These are phyloP conservation scores for Zaprionus capensis DNA, from an alignment of 1,140 invertebrate genomes.

Conservation along the genomic window DNA sequence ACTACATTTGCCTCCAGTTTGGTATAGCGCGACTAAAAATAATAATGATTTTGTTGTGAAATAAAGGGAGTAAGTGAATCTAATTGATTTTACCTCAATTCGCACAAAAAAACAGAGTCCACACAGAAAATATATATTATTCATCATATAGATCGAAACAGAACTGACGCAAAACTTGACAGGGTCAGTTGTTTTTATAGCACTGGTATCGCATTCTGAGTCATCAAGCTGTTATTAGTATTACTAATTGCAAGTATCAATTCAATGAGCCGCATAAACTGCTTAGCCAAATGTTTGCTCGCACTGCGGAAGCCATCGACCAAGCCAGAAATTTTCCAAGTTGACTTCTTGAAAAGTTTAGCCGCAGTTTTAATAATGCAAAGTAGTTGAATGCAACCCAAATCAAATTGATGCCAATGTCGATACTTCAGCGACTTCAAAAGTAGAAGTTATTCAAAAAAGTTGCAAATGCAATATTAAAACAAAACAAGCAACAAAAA, in stretches of 20 bases:
- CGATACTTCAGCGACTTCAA: conserved; percentile 71
- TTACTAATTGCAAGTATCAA: conserved; percentile 67
- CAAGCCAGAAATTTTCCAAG: conserved; percentile 25
- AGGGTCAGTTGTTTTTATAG: neutral
- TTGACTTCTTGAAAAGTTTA: conserved; percentile 61
- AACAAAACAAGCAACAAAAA: conserved; percentile 47
- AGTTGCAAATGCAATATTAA: conserved; percentile 60
- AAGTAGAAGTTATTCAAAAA: conserved; percentile 55
- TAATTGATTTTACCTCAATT: neutral
- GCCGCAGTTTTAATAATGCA: conserved; percentile 68
- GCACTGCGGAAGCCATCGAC: conserved; percentile 22
- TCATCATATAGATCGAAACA: neutral
- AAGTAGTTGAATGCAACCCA: conserved; percentile 55
- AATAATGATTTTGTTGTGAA: neutral
- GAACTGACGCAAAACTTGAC: neutral
- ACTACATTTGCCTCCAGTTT: neutral
- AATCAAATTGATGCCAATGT: conserved; percentile 70
- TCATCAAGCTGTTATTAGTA: conserved; percentile 19
- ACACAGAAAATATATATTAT: neutral
- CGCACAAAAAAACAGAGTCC: neutral
- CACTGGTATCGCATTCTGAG: neutral
- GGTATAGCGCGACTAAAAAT: neutral
- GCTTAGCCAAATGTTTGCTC: conserved; percentile 34
- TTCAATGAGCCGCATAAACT: conserved; percentile 61
- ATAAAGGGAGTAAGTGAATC: neutral